phyloP scores from a whole-genome alignment of 2,888 invertebrate genomes.

The Ethmia dodecea region DNA sequence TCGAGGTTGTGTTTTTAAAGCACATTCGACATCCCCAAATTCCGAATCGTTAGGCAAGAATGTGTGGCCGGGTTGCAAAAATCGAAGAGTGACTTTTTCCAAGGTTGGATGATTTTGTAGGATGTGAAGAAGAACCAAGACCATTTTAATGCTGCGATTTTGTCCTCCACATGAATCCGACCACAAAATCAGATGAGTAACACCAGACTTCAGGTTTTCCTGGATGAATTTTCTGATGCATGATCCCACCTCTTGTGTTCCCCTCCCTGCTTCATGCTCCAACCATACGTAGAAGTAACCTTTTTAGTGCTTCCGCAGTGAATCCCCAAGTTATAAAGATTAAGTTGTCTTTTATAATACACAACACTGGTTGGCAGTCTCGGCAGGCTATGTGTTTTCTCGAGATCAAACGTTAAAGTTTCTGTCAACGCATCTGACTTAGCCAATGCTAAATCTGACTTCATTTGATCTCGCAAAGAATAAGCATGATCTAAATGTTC shows the following conservation, averaged over 20 bases:
- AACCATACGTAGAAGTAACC: slow-evolving; percentile 15
- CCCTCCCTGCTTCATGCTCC: slow-evolving; percentile 17
- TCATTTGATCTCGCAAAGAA: slow-evolving; percentile 14
- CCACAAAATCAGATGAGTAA: too few species aligned
- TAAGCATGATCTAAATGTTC: slow-evolving; percentile 14
- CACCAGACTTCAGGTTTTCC: too few species aligned
- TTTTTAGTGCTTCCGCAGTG: slow-evolving; percentile 12
- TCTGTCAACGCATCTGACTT: slow-evolving; percentile 13
- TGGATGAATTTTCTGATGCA: too few species aligned
- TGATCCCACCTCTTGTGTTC: slow-evolving; percentile 19
- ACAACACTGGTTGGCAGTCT: slow-evolving; percentile 17
- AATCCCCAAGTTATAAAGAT: slow-evolving; percentile 18
- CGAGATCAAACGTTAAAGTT: slow-evolving; percentile 18
- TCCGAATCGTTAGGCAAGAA: too few species aligned
- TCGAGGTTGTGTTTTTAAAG: too few species aligned
- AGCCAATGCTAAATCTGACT: slow-evolving; percentile 14
- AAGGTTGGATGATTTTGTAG: too few species aligned
- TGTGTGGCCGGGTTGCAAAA: too few species aligned
- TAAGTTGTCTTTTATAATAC: slow-evolving; percentile 19
- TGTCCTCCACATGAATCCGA: too few species aligned
- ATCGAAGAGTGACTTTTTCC: too few species aligned
- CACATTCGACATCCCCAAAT: too few species aligned
- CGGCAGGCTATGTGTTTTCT: slow-evolving; percentile 18
- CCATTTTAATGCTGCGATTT: too few species aligned
- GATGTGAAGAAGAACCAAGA: too few species aligned